Percentiles rank a stretch among this genome's conserved stretches.
These are phyloP conservation scores for Lagopus muta DNA, from an alignment of 2,113 vertebrate species.

Conservation along the genomic window DNA sequence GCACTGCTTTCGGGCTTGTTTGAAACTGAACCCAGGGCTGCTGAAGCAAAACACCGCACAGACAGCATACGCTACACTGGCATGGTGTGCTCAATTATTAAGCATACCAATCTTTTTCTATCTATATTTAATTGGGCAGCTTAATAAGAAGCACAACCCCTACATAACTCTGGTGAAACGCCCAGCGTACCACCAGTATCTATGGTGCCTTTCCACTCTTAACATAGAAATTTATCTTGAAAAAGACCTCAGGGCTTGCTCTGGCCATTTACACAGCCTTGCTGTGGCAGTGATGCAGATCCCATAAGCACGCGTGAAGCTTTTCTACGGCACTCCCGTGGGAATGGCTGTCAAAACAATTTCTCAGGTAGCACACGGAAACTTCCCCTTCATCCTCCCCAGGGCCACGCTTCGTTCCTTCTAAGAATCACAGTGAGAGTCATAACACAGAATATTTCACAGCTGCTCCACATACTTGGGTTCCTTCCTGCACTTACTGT, in stretches of 20 bases:
- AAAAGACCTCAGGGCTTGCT: neutral
- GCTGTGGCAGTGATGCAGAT: neutral
- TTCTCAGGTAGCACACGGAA: neutral
- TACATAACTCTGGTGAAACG: neutral
- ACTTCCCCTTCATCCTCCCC: neutral
- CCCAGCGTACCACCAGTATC: neutral
- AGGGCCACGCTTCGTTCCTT: neutral
- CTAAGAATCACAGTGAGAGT: neutral
- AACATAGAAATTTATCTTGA: neutral
- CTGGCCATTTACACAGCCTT: neutral
- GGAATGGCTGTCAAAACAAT: neutral
- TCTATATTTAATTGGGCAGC: neutral
- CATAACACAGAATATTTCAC: neutral
- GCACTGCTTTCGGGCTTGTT: neutral
- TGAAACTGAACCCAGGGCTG: neutral
- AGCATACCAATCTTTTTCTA: neutral
- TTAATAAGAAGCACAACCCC: neutral
- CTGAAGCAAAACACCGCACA: neutral
- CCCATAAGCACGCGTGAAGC: neutral
- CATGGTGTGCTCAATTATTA: neutral
- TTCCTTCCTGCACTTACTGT: neutral
- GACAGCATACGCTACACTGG: neutral
- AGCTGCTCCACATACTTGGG: neutral
- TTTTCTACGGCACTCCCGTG: neutral
- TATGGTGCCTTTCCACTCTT: neutral